These are phyloP conservation scores for Apostichopus japonicus DNA, from an alignment of 35 echinoderm and acorn worm species.

Conservation along the genomic window DNA sequence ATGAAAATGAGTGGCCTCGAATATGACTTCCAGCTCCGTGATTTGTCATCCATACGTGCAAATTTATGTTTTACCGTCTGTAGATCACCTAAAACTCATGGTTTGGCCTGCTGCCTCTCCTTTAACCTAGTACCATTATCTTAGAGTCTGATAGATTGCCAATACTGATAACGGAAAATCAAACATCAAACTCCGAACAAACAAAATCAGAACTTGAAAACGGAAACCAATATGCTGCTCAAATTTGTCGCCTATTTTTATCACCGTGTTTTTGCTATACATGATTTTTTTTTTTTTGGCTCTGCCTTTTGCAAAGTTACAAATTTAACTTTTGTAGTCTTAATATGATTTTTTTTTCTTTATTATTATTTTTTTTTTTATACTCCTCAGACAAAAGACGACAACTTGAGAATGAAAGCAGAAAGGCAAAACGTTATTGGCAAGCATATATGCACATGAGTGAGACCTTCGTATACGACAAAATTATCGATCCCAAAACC, in stretches of 20 bases:
- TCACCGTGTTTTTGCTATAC: neutral
- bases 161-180: neutral
- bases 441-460: neutral
- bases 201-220: neutral
- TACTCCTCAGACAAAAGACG: neutral
- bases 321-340: neutral
- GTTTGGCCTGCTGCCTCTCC: too few species aligned
- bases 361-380: neutral
- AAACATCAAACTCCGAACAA: neutral
- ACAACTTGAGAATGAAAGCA: neutral
- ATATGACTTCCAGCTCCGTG: too few species aligned
- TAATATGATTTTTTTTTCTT: neutral
- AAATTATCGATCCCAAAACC: slow-evolving; percentile 53
- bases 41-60: too few species aligned
- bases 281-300: neutral
- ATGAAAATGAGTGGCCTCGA: too few species aligned
- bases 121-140: too few species aligned
- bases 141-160: neutral
- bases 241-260: neutral
- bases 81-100: too few species aligned
- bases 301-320: neutral
- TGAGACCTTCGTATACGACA: slow-evolving; percentile 41
- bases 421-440: neutral
- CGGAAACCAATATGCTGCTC: neutral
- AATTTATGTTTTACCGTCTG: too few species aligned